Base-by-base conservation (phyloP, 2,113 vertebrate species). In the Numenius arquata region DNA sequence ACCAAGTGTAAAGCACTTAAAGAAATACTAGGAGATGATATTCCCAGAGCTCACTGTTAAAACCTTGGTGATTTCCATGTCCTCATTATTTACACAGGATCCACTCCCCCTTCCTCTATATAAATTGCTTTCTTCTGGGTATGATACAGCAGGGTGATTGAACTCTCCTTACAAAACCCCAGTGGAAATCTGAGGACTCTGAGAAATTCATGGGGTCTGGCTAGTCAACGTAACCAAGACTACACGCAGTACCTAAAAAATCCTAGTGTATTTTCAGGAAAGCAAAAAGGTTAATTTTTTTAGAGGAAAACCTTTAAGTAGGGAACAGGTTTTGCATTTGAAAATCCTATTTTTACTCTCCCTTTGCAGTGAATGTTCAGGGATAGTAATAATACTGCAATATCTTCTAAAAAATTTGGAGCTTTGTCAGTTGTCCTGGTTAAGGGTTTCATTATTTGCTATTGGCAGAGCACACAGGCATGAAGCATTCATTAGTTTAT, bases 381-480 rank as follows among this genome's bases (percentile, higher is more conserved):
- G 63, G 56, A 45, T 93, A 95, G 86, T 94, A 93, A 88, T 66
- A 94, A 75, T 56, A 65, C 52, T 87, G 67, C 45, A 95, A n/a
- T 91, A 92, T 93, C 83, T 95, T 95, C 73, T 88, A 61, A 93
- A 95, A 58, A 95, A 86, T 94, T 89, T 84, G 86, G 22, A 90
- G 52, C 58, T 96, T 96, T 94, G 70, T 95, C 47, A 83, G 85
- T 94, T 84, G 32, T 97, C 63, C 73, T 94, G 92, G 77, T 91
- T 97, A 93, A 96, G 96, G 65, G 55, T 95, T 97, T 96, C 79
- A 94, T 96, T 97, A 95, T 97, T 95, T 95, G 67, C 40, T 92
- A 71, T 75, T 91, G 81, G 61, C 30, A 96, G 89, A 96, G 85
- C 32, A 89, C 40, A 79, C 52, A 85, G 72, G 63, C 77, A 89